Base-by-base conservation (phyloP, 2,888 invertebrate species). In the Agonopterix heracliana region DNA sequence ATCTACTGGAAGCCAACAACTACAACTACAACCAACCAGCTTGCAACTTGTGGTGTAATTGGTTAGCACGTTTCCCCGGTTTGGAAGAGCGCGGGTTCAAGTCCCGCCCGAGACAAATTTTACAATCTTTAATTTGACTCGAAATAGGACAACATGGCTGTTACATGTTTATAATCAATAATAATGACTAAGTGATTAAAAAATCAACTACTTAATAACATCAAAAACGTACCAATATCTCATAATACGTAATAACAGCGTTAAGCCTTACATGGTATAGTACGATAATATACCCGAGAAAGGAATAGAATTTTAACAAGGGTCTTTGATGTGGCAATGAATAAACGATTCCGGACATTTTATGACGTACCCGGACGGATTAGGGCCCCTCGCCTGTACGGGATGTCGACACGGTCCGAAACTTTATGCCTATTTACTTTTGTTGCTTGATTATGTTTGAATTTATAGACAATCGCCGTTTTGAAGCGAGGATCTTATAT, bases 321-420 rank as follows among this genome's bases (percentile, higher is more conserved):
- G 71, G 65, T 64, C 67, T 66, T 68, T 78, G 74, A 81, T 78
- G 74, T 71, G 71, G 74, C 78, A 71, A 81, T 83, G 82, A 82
- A 82, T 82, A 81, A 78, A 77, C 80, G 78, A 81, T 81, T 70
- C 67, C 64, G 73, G 71, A 62, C 74, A 69, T 69, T 81, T 81
- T 79, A 81, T 72, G 76, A 73, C 68, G 56, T 60, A 45, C 57
- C 58, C 62, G 68, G 67, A 53, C 63, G 73, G 71, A 69, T 80
- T 76, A 79, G 60, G 47, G 26, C 46, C 36, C 48, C 34, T 38
- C 26, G 41, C 42, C 35, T 43, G 40, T 26, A 41, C 9, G 41
- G 35, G 17, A 26, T 41, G 47, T 11, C 45, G 42, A 47, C 47
- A 26, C 47, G 38, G 34, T 38, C 45, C 11, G 14, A 9, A 9